phyloP scores from a whole-genome alignment of 2,797 vertebrate species.

The Sebastes cheni region DNA sequence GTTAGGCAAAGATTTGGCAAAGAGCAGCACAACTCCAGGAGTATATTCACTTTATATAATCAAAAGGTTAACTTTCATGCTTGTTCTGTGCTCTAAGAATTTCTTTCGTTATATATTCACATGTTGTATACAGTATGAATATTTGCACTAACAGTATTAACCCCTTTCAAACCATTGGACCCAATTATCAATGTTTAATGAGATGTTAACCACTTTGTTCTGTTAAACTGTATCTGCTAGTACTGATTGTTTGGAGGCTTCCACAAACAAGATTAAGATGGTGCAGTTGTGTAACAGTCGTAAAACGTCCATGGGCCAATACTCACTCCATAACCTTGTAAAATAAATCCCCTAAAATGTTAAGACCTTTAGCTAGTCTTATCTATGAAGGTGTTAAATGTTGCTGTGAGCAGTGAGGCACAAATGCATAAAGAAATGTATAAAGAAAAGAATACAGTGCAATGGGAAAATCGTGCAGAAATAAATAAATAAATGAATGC shows the following conservation, averaged over 20 bases:
- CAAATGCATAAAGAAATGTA: too few species aligned
- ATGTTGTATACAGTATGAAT: neutral
- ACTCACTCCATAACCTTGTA: neutral
- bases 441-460: too few species aligned
- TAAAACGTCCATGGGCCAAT: neutral
- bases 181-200: neutral
- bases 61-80: neutral
- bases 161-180: neutral
- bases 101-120: neutral
- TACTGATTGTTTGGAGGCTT: neutral
- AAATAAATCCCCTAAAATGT: neutral
- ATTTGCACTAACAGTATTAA: neutral
- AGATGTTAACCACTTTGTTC: neutral
- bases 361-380: neutral
- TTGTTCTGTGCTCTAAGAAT: neutral
- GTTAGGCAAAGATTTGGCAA: neutral
- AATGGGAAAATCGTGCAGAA: rapidly evolving
- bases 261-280: neutral
- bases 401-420: neutral
- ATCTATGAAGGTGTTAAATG: neutral
- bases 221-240: neutral
- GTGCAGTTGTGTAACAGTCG: neutral
- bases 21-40: neutral
- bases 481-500: too few species aligned
- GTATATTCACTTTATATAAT: neutral